A percentile compares a stretch with the other conserved stretches of the same genome.
Evolutionary conservation across 35 echinoderm and acorn worm species (phyloP).

Genomic region (Lytechinus pictus): DNA sequence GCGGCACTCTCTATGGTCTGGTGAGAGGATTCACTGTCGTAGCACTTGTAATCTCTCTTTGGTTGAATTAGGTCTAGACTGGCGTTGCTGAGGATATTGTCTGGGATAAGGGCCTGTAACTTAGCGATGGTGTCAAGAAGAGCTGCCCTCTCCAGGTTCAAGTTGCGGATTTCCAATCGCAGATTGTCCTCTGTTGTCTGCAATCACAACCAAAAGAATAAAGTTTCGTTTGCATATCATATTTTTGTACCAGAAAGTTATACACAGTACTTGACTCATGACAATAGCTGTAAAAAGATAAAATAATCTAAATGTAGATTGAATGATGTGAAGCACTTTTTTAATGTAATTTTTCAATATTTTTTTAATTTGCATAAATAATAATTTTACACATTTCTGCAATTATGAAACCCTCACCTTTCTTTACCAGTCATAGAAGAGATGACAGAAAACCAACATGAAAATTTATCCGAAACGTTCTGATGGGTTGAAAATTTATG

Average conservation of each 20-base stretch:
- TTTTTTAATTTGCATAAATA: too few species aligned
- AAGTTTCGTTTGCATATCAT: neutral
- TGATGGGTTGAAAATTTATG: too few species aligned
- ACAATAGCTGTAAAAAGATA: too few species aligned
- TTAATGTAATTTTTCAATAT: too few species aligned
- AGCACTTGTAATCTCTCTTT: constrained; percentile 24
- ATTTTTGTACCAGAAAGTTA: neutral
- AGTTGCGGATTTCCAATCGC: constrained; percentile 53
- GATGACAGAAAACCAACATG: too few species aligned
- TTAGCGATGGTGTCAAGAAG: constrained; percentile 74
- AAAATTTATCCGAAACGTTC: too few species aligned
- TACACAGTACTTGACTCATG: neutral
- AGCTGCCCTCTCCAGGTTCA: constrained; percentile 74
- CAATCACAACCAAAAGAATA: neutral
- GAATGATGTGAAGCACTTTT: too few species aligned
- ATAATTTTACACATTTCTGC: too few species aligned
- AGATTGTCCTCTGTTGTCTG: constrained; percentile 57
- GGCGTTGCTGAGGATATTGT: constrained; percentile 60
- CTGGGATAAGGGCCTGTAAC: constrained; percentile 62
- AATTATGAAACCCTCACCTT: too few species aligned
- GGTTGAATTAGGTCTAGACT: constrained; percentile 78
- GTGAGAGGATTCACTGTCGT: neutral
- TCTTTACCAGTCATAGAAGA: too few species aligned
- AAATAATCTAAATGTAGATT: too few species aligned
- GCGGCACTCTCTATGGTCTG: neutral